These are phyloP conservation scores for Drosophila atripex DNA, from an alignment of 2,888 invertebrate genomes.

Conservation along the genomic window DNA sequence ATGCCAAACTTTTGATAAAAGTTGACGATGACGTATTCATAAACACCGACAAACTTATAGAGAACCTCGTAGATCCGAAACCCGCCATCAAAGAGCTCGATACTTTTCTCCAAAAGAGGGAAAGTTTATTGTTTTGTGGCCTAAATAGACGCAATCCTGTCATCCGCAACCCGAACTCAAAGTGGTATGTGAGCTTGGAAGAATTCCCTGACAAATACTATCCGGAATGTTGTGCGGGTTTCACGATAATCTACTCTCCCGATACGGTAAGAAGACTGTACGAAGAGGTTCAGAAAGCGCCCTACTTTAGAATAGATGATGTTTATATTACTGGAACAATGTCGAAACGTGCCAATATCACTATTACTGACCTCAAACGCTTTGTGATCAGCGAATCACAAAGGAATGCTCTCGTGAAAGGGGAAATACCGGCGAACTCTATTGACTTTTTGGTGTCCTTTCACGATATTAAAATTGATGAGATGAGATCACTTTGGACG, in stretches of 20 bases:
- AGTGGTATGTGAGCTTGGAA: conserved; percentile 48
- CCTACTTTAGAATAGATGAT: conserved; percentile 48
- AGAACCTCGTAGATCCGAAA: not conserved
- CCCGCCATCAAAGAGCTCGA: conserved; percentile 4
- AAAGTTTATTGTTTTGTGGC: conserved; percentile 36
- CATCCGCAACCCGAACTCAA: conserved; percentile 34
- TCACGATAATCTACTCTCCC: conserved; percentile 40
- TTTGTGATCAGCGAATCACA: conserved; percentile 28
- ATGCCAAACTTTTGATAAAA: conserved; percentile 88
- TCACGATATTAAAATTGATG: conserved; percentile 23
- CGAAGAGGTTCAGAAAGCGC: conserved; percentile 32
- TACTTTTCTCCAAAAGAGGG: not conserved
- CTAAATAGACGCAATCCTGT: conserved; percentile 18
- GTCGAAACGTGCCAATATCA: conserved; percentile 35
- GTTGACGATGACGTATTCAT: conserved; percentile 84
- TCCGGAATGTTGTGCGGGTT: conserved; percentile 54
- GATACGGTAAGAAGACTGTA: conserved; percentile 44
- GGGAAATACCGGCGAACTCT: not conserved
- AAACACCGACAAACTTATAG: conserved; percentile 33
- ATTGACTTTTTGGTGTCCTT: conserved; percentile 39
- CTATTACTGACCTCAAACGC: conserved; percentile 34
- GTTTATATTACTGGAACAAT: conserved; percentile 53
- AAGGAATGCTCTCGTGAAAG: not conserved
- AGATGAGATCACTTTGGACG: conserved; percentile 18
- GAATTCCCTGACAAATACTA: conserved; percentile 38